Base-by-base conservation (phyloP, 2,888 invertebrate genomes). In the Phaonia tiefii region DNA sequence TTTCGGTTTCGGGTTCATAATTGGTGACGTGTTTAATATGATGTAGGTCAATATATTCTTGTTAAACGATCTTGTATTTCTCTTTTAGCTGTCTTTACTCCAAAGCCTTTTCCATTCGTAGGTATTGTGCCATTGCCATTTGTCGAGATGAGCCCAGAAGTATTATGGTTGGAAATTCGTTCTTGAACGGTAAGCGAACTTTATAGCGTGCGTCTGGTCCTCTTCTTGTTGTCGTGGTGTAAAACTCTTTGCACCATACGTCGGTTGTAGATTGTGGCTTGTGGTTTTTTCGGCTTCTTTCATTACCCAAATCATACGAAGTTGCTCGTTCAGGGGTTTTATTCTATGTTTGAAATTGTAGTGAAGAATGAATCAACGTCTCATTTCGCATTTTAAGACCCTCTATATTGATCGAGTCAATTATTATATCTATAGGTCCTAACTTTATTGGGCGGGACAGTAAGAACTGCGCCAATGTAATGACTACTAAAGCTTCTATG, bases 281-380 rank as follows among this genome's bases (percentile, higher is more conserved):
- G 11, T 20, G 20, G 13, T n/a, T 26, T 13, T 39, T 42, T 72
- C 63, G 13, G 26, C 44, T 10, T 72, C 60, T 46, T 72, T 37
- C 2, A 63, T n/a, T 54, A 63, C 72, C 72, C 63, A 63, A 37
- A 63, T 63, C n/a, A n/a, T 60, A 22, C n/a, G n/a, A n/a, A n/a
- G n/a, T 39, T 72, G 13, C 11, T 63, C 39, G 10, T 46, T n/a
- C n/a, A n/a, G n/a, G n/a, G n/a, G n/a, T n/a, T n/a, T n/a, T n/a
- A n/a, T n/a, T n/a, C n/a, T n/a, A n/a, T n/a, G n/a, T n/a, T n/a
- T n/a, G n/a, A n/a, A n/a, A n/a, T n/a, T n/a, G n/a, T n/a, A 26
- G 15, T 37, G 20, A 51, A 60, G 15, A 1, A 39, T 13, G 46
- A 10, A n/a, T n/a, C n/a, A n/a, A n/a, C n/a, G n/a, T n/a, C n/a